Evolutionary conservation across 2,797 vertebrate species (phyloP).

Genomic region (Tragelaphus eurycerus): DNA sequence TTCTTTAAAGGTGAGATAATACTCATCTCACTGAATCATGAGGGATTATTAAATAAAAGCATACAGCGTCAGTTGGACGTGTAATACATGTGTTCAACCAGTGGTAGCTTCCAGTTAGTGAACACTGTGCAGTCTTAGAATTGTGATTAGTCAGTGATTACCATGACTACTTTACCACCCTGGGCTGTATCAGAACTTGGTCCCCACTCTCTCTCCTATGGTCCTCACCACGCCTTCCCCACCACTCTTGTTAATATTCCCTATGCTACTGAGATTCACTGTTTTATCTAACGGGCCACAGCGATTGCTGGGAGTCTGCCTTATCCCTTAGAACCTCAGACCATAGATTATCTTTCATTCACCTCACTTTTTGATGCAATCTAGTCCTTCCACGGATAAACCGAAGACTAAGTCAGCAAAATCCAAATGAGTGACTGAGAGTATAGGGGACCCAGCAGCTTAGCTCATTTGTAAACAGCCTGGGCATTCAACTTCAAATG

Average conservation of each 20-base stretch:
- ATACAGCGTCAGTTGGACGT: not conserved
- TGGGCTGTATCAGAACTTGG: not conserved
- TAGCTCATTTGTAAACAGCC: not conserved
- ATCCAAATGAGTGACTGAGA: not conserved
- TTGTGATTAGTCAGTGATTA: not conserved
- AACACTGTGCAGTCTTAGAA: not conserved
- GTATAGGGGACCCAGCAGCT: not conserved
- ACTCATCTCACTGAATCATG: not conserved
- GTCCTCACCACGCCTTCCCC: not conserved
- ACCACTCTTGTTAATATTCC: not conserved
- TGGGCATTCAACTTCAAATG: not conserved
- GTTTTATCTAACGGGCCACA: not conserved
- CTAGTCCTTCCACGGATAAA: not conserved
- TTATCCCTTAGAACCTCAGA: not conserved
- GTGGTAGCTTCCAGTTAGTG: not conserved
- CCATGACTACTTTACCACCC: not conserved
- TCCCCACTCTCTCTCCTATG: not conserved
- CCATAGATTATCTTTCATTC: not conserved
- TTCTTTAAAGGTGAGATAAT: not conserved
- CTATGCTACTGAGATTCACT: not conserved
- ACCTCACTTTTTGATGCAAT: not conserved
- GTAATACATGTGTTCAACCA: not conserved
- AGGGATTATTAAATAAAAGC: not conserved
- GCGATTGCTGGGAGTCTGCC: not conserved
- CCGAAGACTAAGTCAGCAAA: not conserved